A percentile compares a stretch with the other conserved stretches of the same genome.
Evolutionary conservation across 1,140 invertebrate species (phyloP).

Genomic region (Camponotus floridanus): DNA sequence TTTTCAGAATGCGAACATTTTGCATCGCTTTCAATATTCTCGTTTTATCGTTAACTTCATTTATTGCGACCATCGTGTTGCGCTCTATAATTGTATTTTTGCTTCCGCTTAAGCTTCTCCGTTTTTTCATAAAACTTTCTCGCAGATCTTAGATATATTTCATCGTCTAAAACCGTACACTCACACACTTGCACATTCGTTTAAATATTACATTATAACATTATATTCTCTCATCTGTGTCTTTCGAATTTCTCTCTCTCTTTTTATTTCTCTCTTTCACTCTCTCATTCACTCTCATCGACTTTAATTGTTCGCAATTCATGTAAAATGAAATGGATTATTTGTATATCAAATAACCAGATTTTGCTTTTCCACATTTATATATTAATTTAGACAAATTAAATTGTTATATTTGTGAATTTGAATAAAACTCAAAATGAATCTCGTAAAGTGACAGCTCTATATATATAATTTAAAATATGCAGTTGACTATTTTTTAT

Average conservation of each 20-base stretch:
- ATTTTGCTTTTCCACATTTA: neutral
- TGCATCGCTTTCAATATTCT: slow-evolving; percentile 30
- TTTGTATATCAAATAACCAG: slow-evolving; percentile 9
- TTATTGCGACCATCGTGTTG: slow-evolving; percentile 35
- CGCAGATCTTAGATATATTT: slow-evolving; percentile 16
- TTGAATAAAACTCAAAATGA: neutral
- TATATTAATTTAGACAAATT: neutral
- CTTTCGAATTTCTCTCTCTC: slow-evolving; percentile 34
- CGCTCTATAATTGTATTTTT: slow-evolving; percentile 36
- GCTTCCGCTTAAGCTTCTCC: neutral
- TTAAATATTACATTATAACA: slow-evolving; percentile 57
- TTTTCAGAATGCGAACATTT: slow-evolving; percentile 31
- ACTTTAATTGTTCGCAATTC: slow-evolving; percentile 13
- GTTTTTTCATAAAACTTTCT: slow-evolving; percentile 34
- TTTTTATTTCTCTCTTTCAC: slow-evolving; percentile 16
- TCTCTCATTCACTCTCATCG: slow-evolving; percentile 43
- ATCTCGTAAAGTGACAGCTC: neutral
- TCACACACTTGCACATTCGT: slow-evolving; percentile 31
- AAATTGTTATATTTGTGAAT: slow-evolving; percentile 1
- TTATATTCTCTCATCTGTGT: slow-evolving; percentile 42
- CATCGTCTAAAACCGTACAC: slow-evolving; percentile 10
- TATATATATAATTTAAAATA: neutral
- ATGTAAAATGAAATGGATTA: slow-evolving; percentile 28
- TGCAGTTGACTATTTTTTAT: neutral
- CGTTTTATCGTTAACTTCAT: slow-evolving; percentile 6